Percentiles rank a stretch among this genome's conserved stretches.
Conservation (phyloP, 2,888 invertebrate genomes). For the Prosopocoilus inquinatus region DNA sequence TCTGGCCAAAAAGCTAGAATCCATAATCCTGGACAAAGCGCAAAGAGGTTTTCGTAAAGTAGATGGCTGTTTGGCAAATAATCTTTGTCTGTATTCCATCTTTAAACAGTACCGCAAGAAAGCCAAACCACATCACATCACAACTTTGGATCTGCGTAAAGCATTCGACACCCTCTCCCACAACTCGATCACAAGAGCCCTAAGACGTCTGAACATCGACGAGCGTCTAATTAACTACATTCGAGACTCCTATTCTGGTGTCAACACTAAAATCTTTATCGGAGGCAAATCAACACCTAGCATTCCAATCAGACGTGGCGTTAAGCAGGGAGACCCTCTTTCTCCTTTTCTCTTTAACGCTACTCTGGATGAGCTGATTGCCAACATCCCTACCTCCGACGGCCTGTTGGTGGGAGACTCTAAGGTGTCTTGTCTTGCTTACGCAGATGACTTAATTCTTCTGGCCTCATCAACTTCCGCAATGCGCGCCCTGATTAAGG, state of each 20-base stretch:
- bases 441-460: conserved; percentile 27
- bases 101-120: too few relatives aligned
- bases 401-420: neutral
- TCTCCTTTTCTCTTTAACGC: neutral
- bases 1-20: neutral
- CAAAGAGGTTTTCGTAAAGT: neutral
- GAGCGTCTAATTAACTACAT: too few relatives aligned
- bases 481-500: conserved; percentile 8
- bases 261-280: neutral
- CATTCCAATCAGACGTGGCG: neutral
- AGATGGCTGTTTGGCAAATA: neutral
- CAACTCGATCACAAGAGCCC: too few relatives aligned
- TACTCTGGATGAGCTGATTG: conserved; percentile 26
- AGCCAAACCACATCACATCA: too few relatives aligned
- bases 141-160: too few relatives aligned
- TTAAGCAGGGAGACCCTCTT: neutral
- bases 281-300: neutral
- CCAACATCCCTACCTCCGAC: neutral
- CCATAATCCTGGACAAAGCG: neutral
- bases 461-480: conserved; percentile 10
- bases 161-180: too few relatives aligned
- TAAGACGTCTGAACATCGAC: too few relatives aligned
- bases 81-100: neutral
- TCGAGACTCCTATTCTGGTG: neutral
- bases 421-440: conserved; percentile 13